A percentile compares a stretch with the other conserved stretches of the same genome.
phyloP scores from a whole-genome alignment of 2,888 invertebrate species.

The Chorisops tibialis region DNA sequence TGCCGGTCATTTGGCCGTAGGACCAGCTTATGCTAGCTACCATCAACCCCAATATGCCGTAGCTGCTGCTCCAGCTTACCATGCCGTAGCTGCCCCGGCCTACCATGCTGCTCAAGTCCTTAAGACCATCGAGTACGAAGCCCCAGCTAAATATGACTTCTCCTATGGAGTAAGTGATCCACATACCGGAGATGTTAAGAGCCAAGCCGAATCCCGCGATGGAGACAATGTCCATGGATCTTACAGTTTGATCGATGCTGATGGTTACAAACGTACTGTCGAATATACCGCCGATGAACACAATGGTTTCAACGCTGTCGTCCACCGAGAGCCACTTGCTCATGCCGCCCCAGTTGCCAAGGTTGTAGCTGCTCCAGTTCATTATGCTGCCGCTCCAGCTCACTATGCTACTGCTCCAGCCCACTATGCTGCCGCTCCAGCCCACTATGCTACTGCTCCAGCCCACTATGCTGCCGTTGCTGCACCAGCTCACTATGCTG shows the following conservation, averaged over 20 bases:
- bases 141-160: slow-evolving; percentile 52
- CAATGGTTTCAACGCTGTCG: slow-evolving; percentile 58
- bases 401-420: not conserved
- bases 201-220: slow-evolving; percentile 54
- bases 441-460: not conserved
- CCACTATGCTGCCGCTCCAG: not conserved
- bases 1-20: slow-evolving; percentile 23
- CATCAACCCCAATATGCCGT: slow-evolving; percentile 15
- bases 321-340: slow-evolving; percentile 52
- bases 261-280: slow-evolving; percentile 56
- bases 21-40: slow-evolving; percentile 20
- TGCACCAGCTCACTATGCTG: not conserved
- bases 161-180: slow-evolving; percentile 55
- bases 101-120: slow-evolving; percentile 3
- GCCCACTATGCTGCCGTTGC: not conserved
- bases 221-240: slow-evolving; percentile 56
- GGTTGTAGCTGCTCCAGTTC: slow-evolving; percentile 29
- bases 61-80: not conserved
- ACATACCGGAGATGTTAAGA: slow-evolving; percentile 55
- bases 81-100: not conserved
- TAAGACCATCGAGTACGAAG: slow-evolving; percentile 30
- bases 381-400: not conserved
- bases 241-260: slow-evolving; percentile 56
- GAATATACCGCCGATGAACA: slow-evolving; percentile 57
- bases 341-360: slow-evolving; percentile 35